These are phyloP conservation scores for Drosophila merina DNA, from an alignment of 2,888 invertebrate genomes.

Conservation along the genomic window DNA sequence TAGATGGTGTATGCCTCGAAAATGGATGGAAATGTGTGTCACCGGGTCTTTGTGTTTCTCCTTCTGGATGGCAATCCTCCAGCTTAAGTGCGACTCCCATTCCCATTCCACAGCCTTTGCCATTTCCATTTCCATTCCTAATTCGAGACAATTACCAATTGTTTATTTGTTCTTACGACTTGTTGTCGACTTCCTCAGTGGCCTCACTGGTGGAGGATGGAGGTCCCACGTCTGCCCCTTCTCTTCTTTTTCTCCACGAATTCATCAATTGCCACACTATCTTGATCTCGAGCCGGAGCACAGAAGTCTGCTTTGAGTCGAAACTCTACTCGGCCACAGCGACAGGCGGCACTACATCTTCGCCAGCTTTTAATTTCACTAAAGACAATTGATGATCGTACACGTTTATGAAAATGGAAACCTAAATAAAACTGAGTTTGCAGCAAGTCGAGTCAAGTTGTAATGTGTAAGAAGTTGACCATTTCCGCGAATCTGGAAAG, in stretches of 20 bases:
- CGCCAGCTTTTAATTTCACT: constrained; percentile 57
- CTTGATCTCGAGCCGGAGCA: constrained; percentile 66
- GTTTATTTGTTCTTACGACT: constrained; percentile 67
- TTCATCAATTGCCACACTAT: constrained; percentile 77
- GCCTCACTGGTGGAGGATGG: constrained; percentile 15
- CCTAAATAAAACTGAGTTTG: constrained; percentile 49
- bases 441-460: not conserved
- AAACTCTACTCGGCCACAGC: constrained; percentile 55
- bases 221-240: constrained; percentile 6
- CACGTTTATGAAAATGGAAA: constrained; percentile 74
- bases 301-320: constrained; percentile 8
- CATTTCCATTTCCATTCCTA: constrained; percentile 38
- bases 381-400: constrained; percentile 69
- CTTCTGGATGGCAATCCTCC: constrained; percentile 18
- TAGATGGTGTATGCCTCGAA: constrained; percentile 33
- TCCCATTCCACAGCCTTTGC: constrained; percentile 6
- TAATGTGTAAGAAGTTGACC: constrained; percentile 1
- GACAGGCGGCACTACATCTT: constrained; percentile 46
- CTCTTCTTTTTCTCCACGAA: constrained; percentile 51
- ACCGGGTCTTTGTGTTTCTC: constrained; percentile 57
- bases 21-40: constrained; percentile 61
- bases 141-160: constrained; percentile 72
- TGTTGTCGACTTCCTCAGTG: constrained; percentile 42
- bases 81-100: constrained; percentile 10
- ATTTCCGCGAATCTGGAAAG: not conserved